Base-by-base conservation (phyloP, 2,888 invertebrate species). In the Orchesella flavescens region DNA sequence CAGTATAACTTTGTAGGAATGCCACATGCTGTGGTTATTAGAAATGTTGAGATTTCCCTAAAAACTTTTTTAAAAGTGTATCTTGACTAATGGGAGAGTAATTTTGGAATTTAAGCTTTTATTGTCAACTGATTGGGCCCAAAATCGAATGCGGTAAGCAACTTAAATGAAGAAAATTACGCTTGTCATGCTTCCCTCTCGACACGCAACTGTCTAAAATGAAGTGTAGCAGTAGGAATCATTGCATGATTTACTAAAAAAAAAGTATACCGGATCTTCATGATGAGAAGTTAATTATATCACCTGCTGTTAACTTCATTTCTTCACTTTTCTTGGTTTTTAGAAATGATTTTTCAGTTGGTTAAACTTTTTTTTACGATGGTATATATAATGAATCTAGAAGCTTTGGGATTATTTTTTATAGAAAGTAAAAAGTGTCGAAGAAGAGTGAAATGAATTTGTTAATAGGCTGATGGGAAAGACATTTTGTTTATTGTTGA, bases 281-380 rank as follows among this genome's bases (percentile, higher is more conserved):
- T 68, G 73, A 66, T 57, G 80, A 44, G 80, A 80, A 73, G 65
- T 73, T 80, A 66, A 80, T 80, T 66, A 68, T 59, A 23, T 21
- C 53, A 66, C 80, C 80, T 80, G 80, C 66, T 73, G 80, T 46
- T 63, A n/a, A 7, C 15, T 46, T 4, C 63, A 17, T 23, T 44
- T 9, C 13, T 1, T n/a, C 3, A 13, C 15, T 13, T 53, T 53
- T 53, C 46, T 17, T 10, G 17, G 10, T 3, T 53, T 53, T 53
- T 53, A n/a, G n/a, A n/a, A n/a, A n/a, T n/a, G n/a, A n/a, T n/a
- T n/a, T n/a, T n/a, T n/a, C n/a, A n/a, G n/a, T n/a, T n/a, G n/a
- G n/a, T n/a, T n/a, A n/a, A n/a, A n/a, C n/a, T n/a, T n/a, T n/a
- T n/a, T n/a, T n/a, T n/a, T n/a, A n/a, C n/a, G n/a, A n/a, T n/a